phyloP scores from a whole-genome alignment of 2,113 vertebrate species.

The Montifringilla adamsi region DNA sequence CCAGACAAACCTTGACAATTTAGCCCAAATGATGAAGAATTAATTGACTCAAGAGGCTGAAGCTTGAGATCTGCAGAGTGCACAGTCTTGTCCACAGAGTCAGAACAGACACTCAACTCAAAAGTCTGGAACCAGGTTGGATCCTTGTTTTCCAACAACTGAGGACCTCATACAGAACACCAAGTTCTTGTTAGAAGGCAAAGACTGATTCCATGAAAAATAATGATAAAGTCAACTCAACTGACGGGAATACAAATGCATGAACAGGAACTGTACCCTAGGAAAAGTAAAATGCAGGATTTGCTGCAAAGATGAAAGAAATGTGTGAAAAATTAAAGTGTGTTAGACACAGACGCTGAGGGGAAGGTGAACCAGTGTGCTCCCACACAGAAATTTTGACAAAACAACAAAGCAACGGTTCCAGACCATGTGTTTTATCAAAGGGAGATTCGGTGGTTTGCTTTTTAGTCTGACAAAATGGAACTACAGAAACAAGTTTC shows the following conservation, averaged over 20 bases:
- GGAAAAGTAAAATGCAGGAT: not conserved
- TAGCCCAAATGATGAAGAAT: not conserved
- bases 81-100: not conserved
- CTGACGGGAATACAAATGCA: not conserved
- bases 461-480: not conserved
- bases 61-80: accelerated
- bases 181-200: not conserved
- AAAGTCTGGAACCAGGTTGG: not conserved
- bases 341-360: not conserved
- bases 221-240: not conserved
- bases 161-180: not conserved
- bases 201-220: accelerated
- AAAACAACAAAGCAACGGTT: not conserved
- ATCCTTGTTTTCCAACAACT: accelerated
- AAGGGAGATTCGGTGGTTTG: not conserved
- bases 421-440: not conserved
- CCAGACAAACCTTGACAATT: not conserved
- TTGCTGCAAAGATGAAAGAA: not conserved
- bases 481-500: not conserved
- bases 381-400: not conserved
- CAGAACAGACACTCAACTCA: accelerated
- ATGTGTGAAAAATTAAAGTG: not conserved
- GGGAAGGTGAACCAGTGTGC: not conserved
- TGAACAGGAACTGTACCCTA: not conserved
- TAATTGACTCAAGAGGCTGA: not conserved